Base-by-base conservation (phyloP, 2,113 vertebrate genomes). In the Carassius auratus region DNA sequence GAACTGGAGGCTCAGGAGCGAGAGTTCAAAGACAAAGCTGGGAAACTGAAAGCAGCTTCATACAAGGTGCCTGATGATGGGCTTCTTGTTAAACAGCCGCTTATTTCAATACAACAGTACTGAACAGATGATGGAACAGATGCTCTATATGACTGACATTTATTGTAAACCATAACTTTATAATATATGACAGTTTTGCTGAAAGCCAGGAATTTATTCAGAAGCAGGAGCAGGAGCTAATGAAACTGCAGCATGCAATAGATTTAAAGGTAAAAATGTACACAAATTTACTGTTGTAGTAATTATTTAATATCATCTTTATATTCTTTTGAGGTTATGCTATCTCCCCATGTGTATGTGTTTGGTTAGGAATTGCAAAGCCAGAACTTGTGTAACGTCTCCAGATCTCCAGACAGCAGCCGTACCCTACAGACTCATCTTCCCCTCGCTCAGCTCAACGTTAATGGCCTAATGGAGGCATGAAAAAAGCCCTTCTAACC, bases 201-300 rank as follows among this genome's bases (percentile, higher is more conserved):
- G 95, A 96, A 90, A 96, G 96, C 88, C 96, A 96, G 89, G 93
- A 95, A 84, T 93, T 95, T 84, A 94, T 97, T 89, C 96, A 97
- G 86, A 92, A 91, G 66, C 95, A 95, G 86, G 94, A 97, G 2
- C 96, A 98, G 88, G 94, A 97, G 48, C 93, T 92, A 1, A 91
- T 93, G 85, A 96, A 96, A 83, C 93, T 98, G 75, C 95, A 95
- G 13, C 96, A 96, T 48, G 90, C 94, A 30, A 89, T 97, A 87
- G 93, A 96, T 87, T 81, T 96, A 8, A 96, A 96, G 94, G 96
- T 96, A 92, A 36, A 33, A 26, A 71, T 71, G 13, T 33, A 68
- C 42, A 76, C 42, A 45, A 26, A 33, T 62, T 45, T 75, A 81
- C 33, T 23, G 2, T 66, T n/a, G 19, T 57, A 36, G 42, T 59